phyloP scores from a whole-genome alignment of 2,797 vertebrate genomes.

The Malurus leucopterus region DNA sequence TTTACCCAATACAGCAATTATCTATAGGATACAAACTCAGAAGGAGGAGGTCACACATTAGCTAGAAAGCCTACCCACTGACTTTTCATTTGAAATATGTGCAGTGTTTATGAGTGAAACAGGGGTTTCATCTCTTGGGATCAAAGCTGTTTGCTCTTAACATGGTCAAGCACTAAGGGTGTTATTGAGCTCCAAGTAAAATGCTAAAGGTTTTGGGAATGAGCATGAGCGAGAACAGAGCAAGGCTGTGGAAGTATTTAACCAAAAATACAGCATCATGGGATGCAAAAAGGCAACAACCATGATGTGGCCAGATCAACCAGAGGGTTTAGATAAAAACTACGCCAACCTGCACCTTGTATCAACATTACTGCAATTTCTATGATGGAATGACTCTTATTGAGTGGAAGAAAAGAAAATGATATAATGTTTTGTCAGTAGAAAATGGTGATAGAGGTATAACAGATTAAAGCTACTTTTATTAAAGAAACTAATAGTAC shows the following conservation, averaged over 20 bases:
- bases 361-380: not conserved
- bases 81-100: not conserved
- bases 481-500: not conserved
- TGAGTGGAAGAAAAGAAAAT: not conserved
- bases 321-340: not conserved
- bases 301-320: not conserved
- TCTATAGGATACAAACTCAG: not conserved
- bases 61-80: not conserved
- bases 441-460: not conserved
- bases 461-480: not conserved
- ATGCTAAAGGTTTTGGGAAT: not conserved
- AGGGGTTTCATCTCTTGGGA: not conserved
- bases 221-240: not conserved
- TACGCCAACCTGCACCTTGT: fast-evolving
- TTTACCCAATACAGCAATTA: not conserved
- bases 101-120: not conserved
- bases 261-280: not conserved
- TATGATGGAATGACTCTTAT: not conserved
- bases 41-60: not conserved
- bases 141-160: not conserved
- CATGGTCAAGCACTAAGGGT: not conserved
- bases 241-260: not conserved
- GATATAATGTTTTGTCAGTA: not conserved
- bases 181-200: not conserved
- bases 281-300: not conserved